A percentile compares a stretch with the other conserved stretches of the same genome.
phyloP scores from a whole-genome alignment of 2,888 invertebrate genomes.

The Rhogogaster chlorosoma region DNA sequence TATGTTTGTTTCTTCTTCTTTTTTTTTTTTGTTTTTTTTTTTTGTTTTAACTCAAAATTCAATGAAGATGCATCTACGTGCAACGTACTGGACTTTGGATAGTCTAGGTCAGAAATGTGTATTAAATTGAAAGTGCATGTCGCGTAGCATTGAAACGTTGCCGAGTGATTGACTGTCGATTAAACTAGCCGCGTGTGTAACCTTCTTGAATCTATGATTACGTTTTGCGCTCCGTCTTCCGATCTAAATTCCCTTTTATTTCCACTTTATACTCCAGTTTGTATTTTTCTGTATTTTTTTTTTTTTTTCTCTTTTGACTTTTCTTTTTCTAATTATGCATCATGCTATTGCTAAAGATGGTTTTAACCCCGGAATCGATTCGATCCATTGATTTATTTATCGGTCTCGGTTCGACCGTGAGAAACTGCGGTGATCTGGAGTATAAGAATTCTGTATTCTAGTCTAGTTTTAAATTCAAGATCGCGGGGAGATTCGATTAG shows the following conservation, averaged over 20 bases:
- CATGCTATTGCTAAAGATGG: not conserved
- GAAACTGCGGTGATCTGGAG: not conserved
- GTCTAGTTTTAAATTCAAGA: not conserved
- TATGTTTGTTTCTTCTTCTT: not conserved
- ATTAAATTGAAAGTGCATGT: not conserved
- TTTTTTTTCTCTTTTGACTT: not conserved
- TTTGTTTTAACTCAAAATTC: not conserved
- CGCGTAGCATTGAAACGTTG: not conserved
- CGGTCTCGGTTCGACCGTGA: constrained; percentile 12
- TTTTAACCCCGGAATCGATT: not conserved
- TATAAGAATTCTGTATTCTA: not conserved
- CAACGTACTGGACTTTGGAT: constrained; percentile 12
- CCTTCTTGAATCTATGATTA: not conserved
- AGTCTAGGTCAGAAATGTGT: constrained; percentile 6
- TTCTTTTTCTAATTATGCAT: not conserved
- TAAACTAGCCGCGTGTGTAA: not conserved
- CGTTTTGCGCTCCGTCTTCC: not conserved
- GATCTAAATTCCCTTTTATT: not conserved
- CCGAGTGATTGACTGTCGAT: constrained; percentile 20
- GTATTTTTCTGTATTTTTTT: not conserved
- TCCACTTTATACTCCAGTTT: not conserved
- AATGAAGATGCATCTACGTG: constrained; percentile 21
- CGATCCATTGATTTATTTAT: constrained; percentile 6
- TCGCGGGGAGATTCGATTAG: not conserved
- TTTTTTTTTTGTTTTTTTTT: not conserved